These are phyloP conservation scores for Alethe castanea DNA, from an alignment of 2,113 vertebrate species.

Conservation along the genomic window DNA sequence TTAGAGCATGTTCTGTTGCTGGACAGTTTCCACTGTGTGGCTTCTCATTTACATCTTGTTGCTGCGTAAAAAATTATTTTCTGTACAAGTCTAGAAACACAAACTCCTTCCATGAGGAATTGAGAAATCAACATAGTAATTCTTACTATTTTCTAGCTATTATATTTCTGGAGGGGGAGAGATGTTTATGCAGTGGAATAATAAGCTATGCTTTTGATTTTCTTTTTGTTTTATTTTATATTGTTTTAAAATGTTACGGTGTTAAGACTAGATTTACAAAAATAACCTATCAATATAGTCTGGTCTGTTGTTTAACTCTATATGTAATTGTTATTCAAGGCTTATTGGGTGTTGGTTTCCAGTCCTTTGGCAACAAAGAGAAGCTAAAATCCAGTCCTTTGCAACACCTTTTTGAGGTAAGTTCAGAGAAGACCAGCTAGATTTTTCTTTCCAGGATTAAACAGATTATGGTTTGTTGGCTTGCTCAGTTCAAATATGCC, in stretches of 20 bases:
- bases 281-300: not conserved
- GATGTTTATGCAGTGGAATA: not conserved
- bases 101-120: not conserved
- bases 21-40: not conserved
- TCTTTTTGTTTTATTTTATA: not conserved
- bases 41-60: not conserved
- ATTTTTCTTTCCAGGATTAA: not conserved
- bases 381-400: slow-evolving; percentile 86
- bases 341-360: slow-evolving; percentile 89
- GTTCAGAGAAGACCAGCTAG: slow-evolving; percentile 17
- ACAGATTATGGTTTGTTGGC: not conserved
- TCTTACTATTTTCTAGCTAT: not conserved
- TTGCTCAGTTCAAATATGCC: not conserved
- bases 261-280: not conserved
- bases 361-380: slow-evolving; percentile 82
- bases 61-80: not conserved
- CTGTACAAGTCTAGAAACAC: not conserved
- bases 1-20: not conserved
- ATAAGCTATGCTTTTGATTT: not conserved
- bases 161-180: not conserved
- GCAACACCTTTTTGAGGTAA: slow-evolving; percentile 94
- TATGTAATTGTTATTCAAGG: slow-evolving; percentile 73
- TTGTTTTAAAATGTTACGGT: not conserved
- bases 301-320: not conserved
- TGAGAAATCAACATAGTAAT: not conserved